Conservation (phyloP, 2,113 vertebrate species). For the Salvelinus fontinalis region DNA sequence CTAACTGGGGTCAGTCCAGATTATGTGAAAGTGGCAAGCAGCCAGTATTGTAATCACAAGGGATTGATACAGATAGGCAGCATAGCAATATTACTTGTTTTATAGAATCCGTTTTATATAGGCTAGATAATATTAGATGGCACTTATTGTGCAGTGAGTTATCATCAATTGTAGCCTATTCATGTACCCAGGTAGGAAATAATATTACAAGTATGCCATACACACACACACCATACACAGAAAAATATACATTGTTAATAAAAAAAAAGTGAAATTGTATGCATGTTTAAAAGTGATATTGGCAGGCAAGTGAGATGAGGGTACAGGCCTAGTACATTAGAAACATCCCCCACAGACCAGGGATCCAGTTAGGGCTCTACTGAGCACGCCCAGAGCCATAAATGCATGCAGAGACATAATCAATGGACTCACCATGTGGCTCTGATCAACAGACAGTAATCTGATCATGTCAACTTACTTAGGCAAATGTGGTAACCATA, state of each 20-base stretch:
- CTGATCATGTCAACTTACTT: slow-evolving; percentile 46
- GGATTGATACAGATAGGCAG: neutral
- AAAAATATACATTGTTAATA: neutral
- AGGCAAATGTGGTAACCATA: slow-evolving; percentile 44
- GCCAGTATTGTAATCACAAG: neutral
- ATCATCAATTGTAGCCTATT: neutral
- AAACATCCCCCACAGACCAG: neutral
- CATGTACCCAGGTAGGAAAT: neutral
- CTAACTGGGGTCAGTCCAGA: neutral
- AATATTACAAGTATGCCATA: neutral
- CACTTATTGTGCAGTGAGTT: neutral
- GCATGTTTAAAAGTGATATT: neutral
- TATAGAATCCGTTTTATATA: neutral
- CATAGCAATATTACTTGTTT: neutral
- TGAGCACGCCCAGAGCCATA: neutral
- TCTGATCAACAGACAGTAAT: slow-evolving; percentile 46
- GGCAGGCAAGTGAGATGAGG: neutral
- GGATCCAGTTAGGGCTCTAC: slow-evolving; percentile 11
- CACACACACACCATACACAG: neutral
- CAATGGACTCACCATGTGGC: slow-evolving; percentile 47
- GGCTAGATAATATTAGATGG: neutral
- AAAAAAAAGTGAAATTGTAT: neutral
- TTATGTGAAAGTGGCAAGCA: neutral
- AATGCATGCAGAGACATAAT: slow-evolving; percentile 38
- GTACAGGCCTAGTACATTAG: neutral